These are phyloP conservation scores for Brachyptera putata DNA, from an alignment of 2,888 invertebrate species.

Conservation along the genomic window DNA sequence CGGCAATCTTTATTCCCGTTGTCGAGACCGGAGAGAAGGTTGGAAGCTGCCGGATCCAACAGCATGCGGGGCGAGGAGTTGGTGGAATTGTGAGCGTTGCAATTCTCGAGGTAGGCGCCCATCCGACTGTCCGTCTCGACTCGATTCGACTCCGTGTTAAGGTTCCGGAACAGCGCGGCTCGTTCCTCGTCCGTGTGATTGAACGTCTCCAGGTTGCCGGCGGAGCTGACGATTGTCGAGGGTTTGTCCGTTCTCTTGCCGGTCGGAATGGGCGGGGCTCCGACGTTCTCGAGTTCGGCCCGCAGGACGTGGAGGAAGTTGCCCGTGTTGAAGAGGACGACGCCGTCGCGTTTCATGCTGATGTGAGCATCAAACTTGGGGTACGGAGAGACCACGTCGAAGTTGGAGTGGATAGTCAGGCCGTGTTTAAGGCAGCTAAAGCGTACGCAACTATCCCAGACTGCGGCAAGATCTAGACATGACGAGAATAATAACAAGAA, in stretches of 20 bases:
- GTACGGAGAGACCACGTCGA: conserved; percentile 82
- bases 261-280: too few relatives aligned
- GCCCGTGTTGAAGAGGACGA: conserved; percentile 79
- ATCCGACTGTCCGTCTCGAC: neutral
- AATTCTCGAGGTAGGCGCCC: neutral
- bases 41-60: neutral
- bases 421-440: conserved; percentile 82
- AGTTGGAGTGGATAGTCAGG: conserved; percentile 87
- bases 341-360: conserved; percentile 48
- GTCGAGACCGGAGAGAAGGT: neutral
- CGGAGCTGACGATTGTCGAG: too few relatives aligned
- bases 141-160: neutral
- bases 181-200: too few relatives aligned
- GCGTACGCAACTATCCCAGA: conserved; percentile 56
- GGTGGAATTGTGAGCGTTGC: neutral
- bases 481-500: conserved; percentile 22
- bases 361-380: conserved; percentile 59
- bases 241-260: neutral
- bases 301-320: conserved; percentile 76
- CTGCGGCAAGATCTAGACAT: conserved; percentile 50
- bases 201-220: neutral
- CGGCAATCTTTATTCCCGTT: neutral
- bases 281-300: conserved; percentile 56
- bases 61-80: neutral
- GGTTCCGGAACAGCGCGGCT: neutral